Evolutionary conservation across 2,888 invertebrate species (phyloP).

Genomic region (Scaptomyza caliginosa): DNA sequence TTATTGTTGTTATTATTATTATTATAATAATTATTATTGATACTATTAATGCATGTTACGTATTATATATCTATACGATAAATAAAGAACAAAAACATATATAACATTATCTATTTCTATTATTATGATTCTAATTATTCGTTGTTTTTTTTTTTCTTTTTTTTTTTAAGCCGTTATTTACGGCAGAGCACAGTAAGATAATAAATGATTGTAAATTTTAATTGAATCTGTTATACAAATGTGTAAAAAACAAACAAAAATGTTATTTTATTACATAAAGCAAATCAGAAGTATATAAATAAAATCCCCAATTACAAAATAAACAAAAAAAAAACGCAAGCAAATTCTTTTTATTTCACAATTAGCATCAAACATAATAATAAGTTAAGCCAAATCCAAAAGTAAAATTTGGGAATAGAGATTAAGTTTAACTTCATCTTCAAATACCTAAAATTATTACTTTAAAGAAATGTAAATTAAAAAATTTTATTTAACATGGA

Average conservation of each 20-base stretch:
- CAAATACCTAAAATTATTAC: no score
- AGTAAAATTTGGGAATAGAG: no score
- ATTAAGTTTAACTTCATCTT: background rate
- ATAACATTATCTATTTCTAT: constrained; percentile 41
- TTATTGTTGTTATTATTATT: constrained; percentile 68
- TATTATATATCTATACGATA: constrained; percentile 31
- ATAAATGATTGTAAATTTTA: constrained; percentile 67
- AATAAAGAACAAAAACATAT: constrained; percentile 25
- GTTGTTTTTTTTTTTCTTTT: constrained; percentile 37
- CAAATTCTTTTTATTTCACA: constrained; percentile 1
- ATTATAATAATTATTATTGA: constrained; percentile 49
- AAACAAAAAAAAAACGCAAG: constrained; percentile 41
- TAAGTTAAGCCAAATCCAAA: no score
- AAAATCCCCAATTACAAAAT: constrained; percentile 49
- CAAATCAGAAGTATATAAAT: constrained; percentile 49
- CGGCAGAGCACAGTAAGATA: constrained; percentile 67
- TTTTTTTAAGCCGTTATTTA: constrained; percentile 51
- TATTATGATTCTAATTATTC: constrained; percentile 25
- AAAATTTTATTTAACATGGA: no score
- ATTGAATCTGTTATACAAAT: constrained; percentile 54
- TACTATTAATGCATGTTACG: constrained; percentile 64
- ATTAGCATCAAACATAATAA: no score
- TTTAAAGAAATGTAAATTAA: no score
- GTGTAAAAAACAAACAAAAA: background rate
- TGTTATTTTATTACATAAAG: constrained; percentile 59